Evolutionary conservation across 2,888 invertebrate genomes (phyloP).

Genomic region (Bombyx huttoni): DNA sequence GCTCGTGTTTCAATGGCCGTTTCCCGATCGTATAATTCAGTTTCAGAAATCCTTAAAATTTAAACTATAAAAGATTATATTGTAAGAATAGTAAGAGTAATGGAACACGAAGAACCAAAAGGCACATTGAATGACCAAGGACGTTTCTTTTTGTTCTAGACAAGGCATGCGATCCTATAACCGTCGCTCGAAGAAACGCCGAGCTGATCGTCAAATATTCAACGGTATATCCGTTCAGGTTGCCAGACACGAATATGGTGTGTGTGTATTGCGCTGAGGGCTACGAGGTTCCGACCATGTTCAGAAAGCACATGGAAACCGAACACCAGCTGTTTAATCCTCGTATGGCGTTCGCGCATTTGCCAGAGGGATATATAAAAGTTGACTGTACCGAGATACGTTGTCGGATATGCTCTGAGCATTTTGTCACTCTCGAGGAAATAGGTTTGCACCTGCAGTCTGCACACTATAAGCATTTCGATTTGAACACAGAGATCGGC

Average conservation of each 20-base stretch:
- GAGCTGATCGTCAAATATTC: slow-evolving; percentile 37
- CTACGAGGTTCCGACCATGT: slow-evolving; percentile 26
- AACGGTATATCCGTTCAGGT: slow-evolving; percentile 41
- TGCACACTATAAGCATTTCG: slow-evolving; percentile 15
- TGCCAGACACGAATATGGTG: slow-evolving; percentile 33
- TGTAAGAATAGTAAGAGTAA: background rate
- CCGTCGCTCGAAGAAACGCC: slow-evolving; percentile 40
- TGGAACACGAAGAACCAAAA: background rate
- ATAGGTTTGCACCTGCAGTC: slow-evolving; percentile 26
- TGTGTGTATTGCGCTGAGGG: slow-evolving; percentile 41
- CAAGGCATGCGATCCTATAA: slow-evolving; percentile 22
- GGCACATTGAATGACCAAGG: background rate
- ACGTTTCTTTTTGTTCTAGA: slow-evolving; percentile 48
- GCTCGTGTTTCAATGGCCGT: no score
- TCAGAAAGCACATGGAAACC: slow-evolving; percentile 34
- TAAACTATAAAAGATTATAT: background rate
- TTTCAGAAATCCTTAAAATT: no score
- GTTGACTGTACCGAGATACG: slow-evolving; percentile 39
- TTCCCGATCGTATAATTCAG: no score
- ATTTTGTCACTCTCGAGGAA: slow-evolving; percentile 17
- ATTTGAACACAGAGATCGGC: slow-evolving; percentile 7
- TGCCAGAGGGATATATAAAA: slow-evolving; percentile 17
- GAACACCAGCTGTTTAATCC: slow-evolving; percentile 30
- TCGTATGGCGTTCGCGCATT: slow-evolving; percentile 28
- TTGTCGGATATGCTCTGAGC: slow-evolving; percentile 30